Evolutionary conservation across 2,888 invertebrate genomes (phyloP).

Genomic region (Drosophila antonietae): DNA sequence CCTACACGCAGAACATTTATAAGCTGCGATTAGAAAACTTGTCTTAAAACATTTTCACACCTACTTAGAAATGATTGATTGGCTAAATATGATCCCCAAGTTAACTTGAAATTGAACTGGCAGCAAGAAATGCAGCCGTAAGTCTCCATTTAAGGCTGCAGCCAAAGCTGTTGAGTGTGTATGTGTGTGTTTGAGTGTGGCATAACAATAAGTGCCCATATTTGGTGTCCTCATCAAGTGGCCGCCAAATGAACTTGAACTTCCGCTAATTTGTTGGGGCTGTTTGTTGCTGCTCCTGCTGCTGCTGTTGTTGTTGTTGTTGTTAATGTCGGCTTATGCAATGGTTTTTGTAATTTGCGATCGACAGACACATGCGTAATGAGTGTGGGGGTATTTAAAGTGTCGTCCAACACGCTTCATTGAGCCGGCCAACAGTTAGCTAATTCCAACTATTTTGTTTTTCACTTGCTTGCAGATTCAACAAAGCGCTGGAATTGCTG

Average conservation of each 20-base stretch:
- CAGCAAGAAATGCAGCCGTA: constrained; percentile 47
- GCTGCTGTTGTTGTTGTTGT: constrained; percentile 1
- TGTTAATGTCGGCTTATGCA: constrained; percentile 51
- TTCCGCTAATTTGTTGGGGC: constrained; percentile 51
- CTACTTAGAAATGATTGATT: constrained; percentile 49
- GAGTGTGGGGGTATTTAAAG: constrained; percentile 39
- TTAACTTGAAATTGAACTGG: constrained; percentile 4
- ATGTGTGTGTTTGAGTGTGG: constrained; percentile 13
- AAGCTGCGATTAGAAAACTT: constrained; percentile 21
- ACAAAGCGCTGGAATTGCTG: constrained; percentile 44
- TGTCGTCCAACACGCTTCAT: constrained; percentile 7
- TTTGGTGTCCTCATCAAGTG: constrained; percentile 46
- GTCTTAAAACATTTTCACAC: constrained; percentile 38
- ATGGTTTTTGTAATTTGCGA: constrained; percentile 49
- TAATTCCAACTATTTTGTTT: constrained; percentile 29
- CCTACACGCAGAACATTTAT: constrained; percentile 25
- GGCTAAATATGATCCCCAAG: constrained; percentile 21
- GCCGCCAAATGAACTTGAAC: constrained; percentile 74
- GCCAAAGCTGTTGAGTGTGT: constrained; percentile 4
- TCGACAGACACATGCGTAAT: constrained; percentile 36
- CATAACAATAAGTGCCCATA: constrained; percentile 50
- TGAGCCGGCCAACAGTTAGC: constrained; percentile 26
- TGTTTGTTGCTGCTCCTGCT: not conserved
- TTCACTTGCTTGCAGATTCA: constrained; percentile 50
- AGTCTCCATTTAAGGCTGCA: constrained; percentile 45